A percentile compares a stretch with the other conserved stretches of the same genome.
These are phyloP conservation scores for Trachelipus rathkii DNA, from an alignment of 1,140 invertebrate species.

Conservation along the genomic window DNA sequence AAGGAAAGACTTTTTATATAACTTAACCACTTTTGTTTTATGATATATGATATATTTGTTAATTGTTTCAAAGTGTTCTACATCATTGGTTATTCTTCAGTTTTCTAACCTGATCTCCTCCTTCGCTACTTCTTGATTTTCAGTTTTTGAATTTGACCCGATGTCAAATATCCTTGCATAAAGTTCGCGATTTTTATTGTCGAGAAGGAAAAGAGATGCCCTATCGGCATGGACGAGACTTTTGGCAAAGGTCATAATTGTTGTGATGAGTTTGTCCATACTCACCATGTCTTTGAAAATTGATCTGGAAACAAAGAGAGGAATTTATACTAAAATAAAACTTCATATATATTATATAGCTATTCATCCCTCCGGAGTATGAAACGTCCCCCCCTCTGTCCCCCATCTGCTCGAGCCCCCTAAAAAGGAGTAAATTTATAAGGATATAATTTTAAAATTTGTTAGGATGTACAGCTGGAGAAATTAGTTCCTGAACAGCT, in stretches of 20 bases:
- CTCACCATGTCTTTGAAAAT: slow-evolving; percentile 78
- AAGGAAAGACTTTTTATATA: no score
- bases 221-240: slow-evolving; percentile 73
- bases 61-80: not conserved
- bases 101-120: slow-evolving; percentile 45
- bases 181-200: slow-evolving; percentile 65
- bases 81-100: not conserved
- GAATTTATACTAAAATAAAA: no score
- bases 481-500: no score
- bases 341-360: no score
- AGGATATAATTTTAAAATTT: no score
- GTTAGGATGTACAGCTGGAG: no score
- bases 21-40: no score
- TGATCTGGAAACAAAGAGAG: slow-evolving; percentile 52
- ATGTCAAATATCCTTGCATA: slow-evolving; percentile 79
- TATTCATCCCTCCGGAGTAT: no score
- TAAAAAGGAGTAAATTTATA: no score
- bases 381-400: no score
- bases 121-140: slow-evolving; percentile 27
- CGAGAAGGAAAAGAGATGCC: slow-evolving; percentile 71
- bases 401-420: no score
- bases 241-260: slow-evolving; percentile 77
- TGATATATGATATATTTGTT: no score
- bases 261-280: slow-evolving; percentile 74
- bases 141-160: slow-evolving; percentile 52